phyloP scores from a whole-genome alignment of 2,113 vertebrate species.

The Pangasianodon gigas region DNA sequence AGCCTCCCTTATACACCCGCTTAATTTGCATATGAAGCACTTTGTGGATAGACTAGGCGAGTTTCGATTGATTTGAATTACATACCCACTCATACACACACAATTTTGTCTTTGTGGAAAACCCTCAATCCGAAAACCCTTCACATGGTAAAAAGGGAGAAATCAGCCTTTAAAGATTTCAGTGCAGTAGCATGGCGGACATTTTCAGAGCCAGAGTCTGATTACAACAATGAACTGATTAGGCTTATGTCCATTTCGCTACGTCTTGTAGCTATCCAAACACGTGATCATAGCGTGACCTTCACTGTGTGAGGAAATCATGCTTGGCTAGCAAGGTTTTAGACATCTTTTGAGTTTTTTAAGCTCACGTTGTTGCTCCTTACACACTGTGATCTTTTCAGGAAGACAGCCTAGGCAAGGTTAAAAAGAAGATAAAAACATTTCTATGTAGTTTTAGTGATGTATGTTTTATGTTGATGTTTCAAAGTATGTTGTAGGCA shows the following conservation, averaged over 20 bases:
- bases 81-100: neutral
- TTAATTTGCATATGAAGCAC: constrained; percentile 94
- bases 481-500: too few relatives aligned
- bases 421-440: too few relatives aligned
- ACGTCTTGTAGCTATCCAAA: neutral
- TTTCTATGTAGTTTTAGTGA: too few relatives aligned
- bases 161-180: neutral
- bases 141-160: neutral
- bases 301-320: neutral
- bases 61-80: constrained; percentile 24
- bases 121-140: neutral
- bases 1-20: constrained; percentile 83
- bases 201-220: too few relatives aligned
- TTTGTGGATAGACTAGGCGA: constrained; percentile 88
- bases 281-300: neutral
- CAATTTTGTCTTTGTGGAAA: neutral
- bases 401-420: too few relatives aligned
- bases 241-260: neutral
- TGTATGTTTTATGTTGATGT: too few relatives aligned
- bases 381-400: neutral
- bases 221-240: neutral
- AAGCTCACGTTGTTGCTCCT: neutral
- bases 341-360: too few relatives aligned
- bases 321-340: too few relatives aligned
- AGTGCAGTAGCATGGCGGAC: neutral